Evolutionary conservation across 64 coral and sea anemone genomes (phyloP).

Genomic region (Trachythela sp.): DNA sequence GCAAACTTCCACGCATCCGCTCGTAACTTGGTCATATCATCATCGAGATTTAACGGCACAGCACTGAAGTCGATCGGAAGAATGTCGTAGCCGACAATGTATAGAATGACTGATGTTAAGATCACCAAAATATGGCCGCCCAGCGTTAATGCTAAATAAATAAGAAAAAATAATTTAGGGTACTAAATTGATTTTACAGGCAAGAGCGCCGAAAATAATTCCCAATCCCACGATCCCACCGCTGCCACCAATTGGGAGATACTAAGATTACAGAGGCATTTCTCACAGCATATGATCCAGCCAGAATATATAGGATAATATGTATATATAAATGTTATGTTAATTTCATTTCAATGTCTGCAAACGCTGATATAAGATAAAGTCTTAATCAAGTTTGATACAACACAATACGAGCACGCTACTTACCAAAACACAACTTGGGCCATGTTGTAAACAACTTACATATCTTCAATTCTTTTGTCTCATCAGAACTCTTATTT

Average conservation of each 20-base stretch:
- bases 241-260: background rate
- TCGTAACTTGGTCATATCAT: background rate
- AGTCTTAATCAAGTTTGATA: background rate
- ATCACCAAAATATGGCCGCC: background rate
- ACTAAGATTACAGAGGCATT: background rate
- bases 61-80: background rate
- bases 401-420: background rate
- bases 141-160: background rate
- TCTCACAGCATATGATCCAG: too few species aligned
- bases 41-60: background rate
- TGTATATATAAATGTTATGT: too few species aligned
- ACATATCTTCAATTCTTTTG: background rate
- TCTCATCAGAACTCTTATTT: background rate
- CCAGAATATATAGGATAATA: too few species aligned
- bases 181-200: too few species aligned
- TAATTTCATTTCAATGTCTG: background rate
- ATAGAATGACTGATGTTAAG: background rate
- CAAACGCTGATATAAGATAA: background rate
- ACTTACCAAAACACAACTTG: background rate
- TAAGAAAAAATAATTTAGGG: background rate
- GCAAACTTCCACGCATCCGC: conserved; percentile 7
- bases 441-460: background rate
- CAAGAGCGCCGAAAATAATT: background rate
- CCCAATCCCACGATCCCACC: background rate
- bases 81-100: background rate